Evolutionary conservation across 2,797 vertebrate genomes (phyloP).

Genomic region (Furcifer pardalis): DNA sequence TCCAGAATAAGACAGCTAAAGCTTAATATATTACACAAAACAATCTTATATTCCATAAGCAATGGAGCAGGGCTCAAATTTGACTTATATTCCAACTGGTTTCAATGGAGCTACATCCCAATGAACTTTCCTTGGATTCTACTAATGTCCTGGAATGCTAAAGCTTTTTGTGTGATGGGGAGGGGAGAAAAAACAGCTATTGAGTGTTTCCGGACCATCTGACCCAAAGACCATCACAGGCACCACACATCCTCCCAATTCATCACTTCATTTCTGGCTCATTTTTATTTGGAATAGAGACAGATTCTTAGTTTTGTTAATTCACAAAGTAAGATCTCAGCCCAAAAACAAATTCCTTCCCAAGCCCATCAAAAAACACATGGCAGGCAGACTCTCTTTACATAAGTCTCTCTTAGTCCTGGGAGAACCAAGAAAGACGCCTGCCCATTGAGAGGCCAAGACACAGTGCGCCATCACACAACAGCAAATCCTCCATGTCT

Average conservation of each 20-base stretch:
- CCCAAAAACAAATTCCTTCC: background rate
- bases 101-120: background rate
- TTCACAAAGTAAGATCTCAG: background rate
- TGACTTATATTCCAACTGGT: background rate
- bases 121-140: background rate
- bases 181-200: background rate
- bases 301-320: background rate
- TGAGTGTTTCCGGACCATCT: background rate
- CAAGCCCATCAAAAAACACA: background rate
- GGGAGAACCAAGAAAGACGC: background rate
- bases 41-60: background rate
- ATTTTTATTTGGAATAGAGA: background rate
- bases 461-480: no score
- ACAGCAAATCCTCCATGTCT: background rate
- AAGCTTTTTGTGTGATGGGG: accelerated
- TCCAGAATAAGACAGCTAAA: background rate
- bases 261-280: background rate
- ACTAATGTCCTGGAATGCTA: background rate
- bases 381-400: background rate
- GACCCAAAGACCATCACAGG: accelerated
- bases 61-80: background rate
- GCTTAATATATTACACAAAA: background rate
- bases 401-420: background rate
- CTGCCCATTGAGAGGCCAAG: background rate
- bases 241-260: background rate